Conservation (phyloP, 2,888 invertebrate species). For the Leptinotarsa peninsularis region DNA sequence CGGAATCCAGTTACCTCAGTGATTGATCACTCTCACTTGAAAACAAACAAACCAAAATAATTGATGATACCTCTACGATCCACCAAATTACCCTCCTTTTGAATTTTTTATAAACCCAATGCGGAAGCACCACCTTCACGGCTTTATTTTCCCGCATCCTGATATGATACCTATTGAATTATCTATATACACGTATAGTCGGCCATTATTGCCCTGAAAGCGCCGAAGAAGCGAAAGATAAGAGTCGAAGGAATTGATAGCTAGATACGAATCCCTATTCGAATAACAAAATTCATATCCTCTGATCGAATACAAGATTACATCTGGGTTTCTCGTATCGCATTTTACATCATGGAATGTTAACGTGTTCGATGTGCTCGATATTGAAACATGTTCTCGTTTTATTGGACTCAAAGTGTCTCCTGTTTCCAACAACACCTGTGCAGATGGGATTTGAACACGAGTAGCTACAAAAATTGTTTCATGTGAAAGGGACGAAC, state of each 20-base stretch:
- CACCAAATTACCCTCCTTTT: slow-evolving; percentile 11
- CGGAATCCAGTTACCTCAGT: not conserved
- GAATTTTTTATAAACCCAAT: slow-evolving; percentile 1
- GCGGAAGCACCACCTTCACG: slow-evolving; percentile 1
- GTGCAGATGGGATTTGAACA: not conserved
- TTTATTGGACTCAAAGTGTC: not conserved
- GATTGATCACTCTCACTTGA: slow-evolving; percentile 1
- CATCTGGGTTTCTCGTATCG: slow-evolving; percentile 26
- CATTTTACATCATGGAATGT: not conserved
- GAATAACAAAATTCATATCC: slow-evolving; percentile 42
- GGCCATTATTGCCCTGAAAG: slow-evolving; percentile 15
- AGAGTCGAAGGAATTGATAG: slow-evolving; percentile 4
- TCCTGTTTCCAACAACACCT: not conserved
- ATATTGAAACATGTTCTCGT: slow-evolving; percentile 7
- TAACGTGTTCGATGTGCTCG: slow-evolving; percentile 12
- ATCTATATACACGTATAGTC: slow-evolving; percentile 10
- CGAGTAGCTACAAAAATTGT: not conserved
- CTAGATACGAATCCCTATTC: slow-evolving; percentile 28
- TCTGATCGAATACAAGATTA: slow-evolving; percentile 37
- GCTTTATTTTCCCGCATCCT: slow-evolving; percentile 6
- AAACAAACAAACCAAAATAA: slow-evolving; percentile 9
- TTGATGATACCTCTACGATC: slow-evolving; percentile 5
- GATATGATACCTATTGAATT: slow-evolving; percentile 18
- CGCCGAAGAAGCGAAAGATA: slow-evolving; percentile 9
- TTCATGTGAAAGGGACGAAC: not conserved